Conservation (phyloP, 2,888 invertebrate genomes). For the Atherix ibis region DNA sequence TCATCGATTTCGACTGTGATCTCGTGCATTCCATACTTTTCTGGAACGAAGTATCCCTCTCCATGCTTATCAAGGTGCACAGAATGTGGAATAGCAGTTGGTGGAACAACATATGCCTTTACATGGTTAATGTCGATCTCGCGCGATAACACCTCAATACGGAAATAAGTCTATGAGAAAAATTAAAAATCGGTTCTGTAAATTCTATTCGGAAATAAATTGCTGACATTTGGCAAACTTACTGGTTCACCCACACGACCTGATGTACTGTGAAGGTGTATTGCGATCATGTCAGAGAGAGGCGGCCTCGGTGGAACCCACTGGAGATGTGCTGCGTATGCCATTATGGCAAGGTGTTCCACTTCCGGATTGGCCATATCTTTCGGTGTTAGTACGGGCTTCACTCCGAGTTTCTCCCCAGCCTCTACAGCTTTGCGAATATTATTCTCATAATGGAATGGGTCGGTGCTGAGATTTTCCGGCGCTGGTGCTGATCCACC, state of each 20-base stretch:
- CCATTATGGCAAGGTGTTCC: slow-evolving; percentile 95
- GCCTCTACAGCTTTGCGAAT: slow-evolving; percentile 61
- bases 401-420: slow-evolving; percentile 57
- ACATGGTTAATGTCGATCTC: slow-evolving; percentile 59
- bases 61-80: slow-evolving; percentile 54
- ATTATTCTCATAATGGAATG: slow-evolving; percentile 66
- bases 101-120: slow-evolving; percentile 60
- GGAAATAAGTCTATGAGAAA: slow-evolving; percentile 52
- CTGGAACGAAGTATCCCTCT: slow-evolving; percentile 70
- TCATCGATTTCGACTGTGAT: slow-evolving; percentile 49
- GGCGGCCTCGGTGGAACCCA: slow-evolving; percentile 76
- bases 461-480: slow-evolving; percentile 60
- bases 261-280: slow-evolving; percentile 67
- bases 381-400: slow-evolving; percentile 77
- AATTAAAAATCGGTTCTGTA: background rate
- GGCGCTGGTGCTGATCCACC: slow-evolving; percentile 77
- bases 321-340: slow-evolving; percentile 84
- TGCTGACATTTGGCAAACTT: too few relatives aligned
- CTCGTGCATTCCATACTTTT: slow-evolving; percentile 87
- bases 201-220: too few relatives aligned
- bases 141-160: slow-evolving; percentile 51
- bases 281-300: slow-evolving; percentile 64
- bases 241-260: slow-evolving; percentile 77
- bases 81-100: slow-evolving; percentile 49
- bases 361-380: slow-evolving; percentile 92